Evolutionary conservation across 2,113 vertebrate genomes (phyloP), one percentile per base, ranked within the genome.

Genomic region (Oryzias melastigma): DNA sequence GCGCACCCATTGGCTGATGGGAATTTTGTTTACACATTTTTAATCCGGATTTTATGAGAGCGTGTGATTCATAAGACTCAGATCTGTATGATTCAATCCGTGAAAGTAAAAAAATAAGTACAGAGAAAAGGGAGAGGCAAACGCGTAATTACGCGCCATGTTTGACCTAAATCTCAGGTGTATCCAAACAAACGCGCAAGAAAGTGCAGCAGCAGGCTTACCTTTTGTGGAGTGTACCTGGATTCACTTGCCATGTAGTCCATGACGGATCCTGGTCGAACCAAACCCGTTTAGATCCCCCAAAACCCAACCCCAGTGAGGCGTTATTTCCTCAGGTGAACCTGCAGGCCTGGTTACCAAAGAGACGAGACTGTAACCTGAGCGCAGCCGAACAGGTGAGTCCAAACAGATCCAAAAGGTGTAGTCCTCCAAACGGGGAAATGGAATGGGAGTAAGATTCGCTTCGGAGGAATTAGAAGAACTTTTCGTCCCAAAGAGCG

Each of bases 181-280:
- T 24, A 14, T 20, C 18, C 13, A 48, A 19, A 48, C n/a, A 48
- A 48, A 18, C 4, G 8, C 25, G 25, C 6, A 5, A 27, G 25
- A 27, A 19, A 19, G 4, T 4, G 5, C 47, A 48, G 6, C 46
- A n/a, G 25, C 25, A 15, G 25, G 19, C 60, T 52, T 16, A 62
- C 60, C 60, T 15, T 1, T 4, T 29, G 29, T 0, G 91, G 88
- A 5, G 78, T 85, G 83, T 92, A 92, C 29, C 78, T 87, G 67
- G 79, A 68, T 42, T 87, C 90, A 42, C 81, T 80, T 62, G 89
- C 77, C 78, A 90, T 87, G 59, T 84, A 87, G 29, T 92, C 92
- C 91, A 92, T 92, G 25, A 40, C 35, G 10, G 19, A 27, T 0
- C 46, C 44, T 1, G 2, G 43, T 53, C 24, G 61, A 12, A 20